These are phyloP conservation scores for Penaeus monodon DNA, from an alignment of 2,888 invertebrate species.

Conservation along the genomic window DNA sequence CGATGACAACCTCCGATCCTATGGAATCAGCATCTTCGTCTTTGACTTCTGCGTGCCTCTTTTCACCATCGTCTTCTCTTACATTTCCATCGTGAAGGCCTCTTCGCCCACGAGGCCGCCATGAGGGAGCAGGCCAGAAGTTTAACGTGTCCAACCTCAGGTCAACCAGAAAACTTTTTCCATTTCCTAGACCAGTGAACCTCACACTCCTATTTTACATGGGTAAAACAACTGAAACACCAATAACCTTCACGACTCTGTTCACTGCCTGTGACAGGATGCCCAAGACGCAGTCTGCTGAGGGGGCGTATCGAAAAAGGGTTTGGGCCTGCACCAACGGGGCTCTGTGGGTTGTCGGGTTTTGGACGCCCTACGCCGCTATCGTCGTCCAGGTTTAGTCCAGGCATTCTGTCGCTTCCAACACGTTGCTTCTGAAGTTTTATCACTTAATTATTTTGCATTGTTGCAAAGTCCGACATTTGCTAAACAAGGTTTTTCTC, in stretches of 20 bases:
- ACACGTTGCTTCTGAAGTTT: neutral
- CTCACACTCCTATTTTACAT: too few relatives aligned
- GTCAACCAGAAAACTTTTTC: slow-evolving; percentile 70
- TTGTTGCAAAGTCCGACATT: neutral
- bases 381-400: slow-evolving; percentile 66
- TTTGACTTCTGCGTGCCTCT: slow-evolving; percentile 74
- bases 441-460: too few relatives aligned
- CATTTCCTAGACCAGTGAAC: too few relatives aligned
- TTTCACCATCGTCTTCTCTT: slow-evolving; percentile 75
- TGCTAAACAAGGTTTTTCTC: neutral
- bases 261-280: slow-evolving; percentile 33
- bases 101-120: slow-evolving; percentile 84
- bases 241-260: too few relatives aligned
- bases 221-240: too few relatives aligned
- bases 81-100: slow-evolving; percentile 79
- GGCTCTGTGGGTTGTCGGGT: slow-evolving; percentile 66
- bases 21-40: slow-evolving; percentile 71
- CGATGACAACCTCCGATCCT: slow-evolving; percentile 71
- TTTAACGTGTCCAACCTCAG: slow-evolving; percentile 92
- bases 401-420: neutral
- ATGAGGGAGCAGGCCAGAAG: slow-evolving; percentile 92
- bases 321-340: slow-evolving; percentile 65
- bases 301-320: slow-evolving; percentile 65
- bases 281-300: slow-evolving; percentile 59
- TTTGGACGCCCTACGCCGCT: slow-evolving; percentile 68